Base-by-base conservation (phyloP, 1,140 invertebrate genomes). In the Sitobion miscanthi region DNA sequence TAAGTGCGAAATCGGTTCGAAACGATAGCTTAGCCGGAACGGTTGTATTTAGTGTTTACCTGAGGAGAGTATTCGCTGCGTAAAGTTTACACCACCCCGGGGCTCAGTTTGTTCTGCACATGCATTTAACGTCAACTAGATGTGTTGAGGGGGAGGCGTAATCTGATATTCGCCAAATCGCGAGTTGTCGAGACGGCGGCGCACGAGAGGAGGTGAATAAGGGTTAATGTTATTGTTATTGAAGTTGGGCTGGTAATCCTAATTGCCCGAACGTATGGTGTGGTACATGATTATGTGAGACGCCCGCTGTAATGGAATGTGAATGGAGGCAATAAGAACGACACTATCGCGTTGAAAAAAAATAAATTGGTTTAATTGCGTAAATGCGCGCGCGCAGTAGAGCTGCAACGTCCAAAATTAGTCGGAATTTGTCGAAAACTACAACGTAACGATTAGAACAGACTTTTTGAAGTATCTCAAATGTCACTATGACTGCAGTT, bases 11-110 rank as follows among this genome's bases (percentile, higher is more conserved):
- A 89, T 89, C 87, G 20, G 49, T 38, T 89, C 87, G 21, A 25
- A 35, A 89, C 14, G 35, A 49, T 87, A 49, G 21, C 83, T 87
- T 47, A 87, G 14, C 30, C 23, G 42, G 25, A 85, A 45, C 82
- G 82, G 82, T 83, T 45, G 83, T 85, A n/a, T 77, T 77, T 77
- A n/a, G 30, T 77, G 62, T 77, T 85, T 85, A 85, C 83, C 82
- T 35, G 42, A 49, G 42, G 9, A 42, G 20, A 49, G 45, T 87
- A 52, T 87, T 87, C 45, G 86, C 1, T 0, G 47, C 9, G 11
- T 42, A 85, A 85, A 85, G 83, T 85, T 45, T 85, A 85, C 83
- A 85, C 42, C 83, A 7, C 42, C 38, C 35, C 42, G 3, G 7
- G 45, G 86, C 45, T 52, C 52, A 87, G 86, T 35, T 49, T 20